Evolutionary conservation across 1,140 invertebrate genomes (phyloP).

Genomic region (Tetragonula clypearis): DNA sequence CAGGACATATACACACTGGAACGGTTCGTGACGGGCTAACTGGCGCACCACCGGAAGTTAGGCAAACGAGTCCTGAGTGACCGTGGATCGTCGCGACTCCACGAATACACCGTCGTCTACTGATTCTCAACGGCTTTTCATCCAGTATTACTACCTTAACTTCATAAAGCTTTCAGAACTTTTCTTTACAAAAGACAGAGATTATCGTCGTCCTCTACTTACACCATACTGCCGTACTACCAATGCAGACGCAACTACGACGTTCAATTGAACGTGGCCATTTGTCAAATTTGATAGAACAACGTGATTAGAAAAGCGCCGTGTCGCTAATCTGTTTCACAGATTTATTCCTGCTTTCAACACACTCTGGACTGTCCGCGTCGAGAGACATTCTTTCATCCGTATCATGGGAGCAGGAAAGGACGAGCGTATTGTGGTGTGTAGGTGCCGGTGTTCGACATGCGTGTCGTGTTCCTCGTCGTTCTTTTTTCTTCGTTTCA

Average conservation of each 20-base stretch:
- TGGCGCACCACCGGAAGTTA: constrained; percentile 66
- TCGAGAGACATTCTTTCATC: constrained; percentile 36
- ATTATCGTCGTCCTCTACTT: background rate
- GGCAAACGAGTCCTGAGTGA: constrained; percentile 61
- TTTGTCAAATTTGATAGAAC: background rate
- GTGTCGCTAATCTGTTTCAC: background rate
- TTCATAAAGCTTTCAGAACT: background rate
- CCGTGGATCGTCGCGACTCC: constrained; percentile 60
- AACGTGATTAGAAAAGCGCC: constrained; percentile 22
- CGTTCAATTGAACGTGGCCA: background rate
- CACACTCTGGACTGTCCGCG: background rate
- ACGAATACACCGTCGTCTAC: constrained; percentile 62
- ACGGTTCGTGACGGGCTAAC: constrained; percentile 64
- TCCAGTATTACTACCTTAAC: too few species aligned
- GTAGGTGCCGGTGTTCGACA: constrained; percentile 53
- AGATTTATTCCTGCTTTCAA: constrained; percentile 30
- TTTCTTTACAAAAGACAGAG: background rate
- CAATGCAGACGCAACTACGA: background rate
- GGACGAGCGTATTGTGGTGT: constrained; percentile 29
- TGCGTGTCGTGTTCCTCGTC: constrained; percentile 46
- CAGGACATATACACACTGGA: constrained; percentile 56
- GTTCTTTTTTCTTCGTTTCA: constrained; percentile 34
- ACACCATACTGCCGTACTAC: background rate
- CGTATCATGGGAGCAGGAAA: constrained; percentile 29
- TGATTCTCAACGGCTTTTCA: constrained; percentile 45